These are phyloP conservation scores for Hymenochirus boettgeri DNA, from an alignment of 2,113 vertebrate genomes.

Conservation along the genomic window DNA sequence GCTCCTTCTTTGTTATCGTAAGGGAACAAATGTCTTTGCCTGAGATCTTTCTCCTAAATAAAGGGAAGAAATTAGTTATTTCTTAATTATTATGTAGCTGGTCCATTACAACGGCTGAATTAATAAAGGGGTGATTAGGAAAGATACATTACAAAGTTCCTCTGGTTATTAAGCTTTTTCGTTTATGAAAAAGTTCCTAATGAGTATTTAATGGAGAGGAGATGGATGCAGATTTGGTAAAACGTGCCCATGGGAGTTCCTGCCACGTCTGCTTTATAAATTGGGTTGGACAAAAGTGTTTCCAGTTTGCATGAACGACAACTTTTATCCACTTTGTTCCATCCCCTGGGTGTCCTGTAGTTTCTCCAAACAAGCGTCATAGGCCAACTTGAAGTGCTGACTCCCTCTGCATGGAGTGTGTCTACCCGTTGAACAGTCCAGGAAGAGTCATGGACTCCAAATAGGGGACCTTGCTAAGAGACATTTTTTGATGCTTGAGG, in stretches of 20 bases:
- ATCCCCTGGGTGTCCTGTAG: too few relatives aligned
- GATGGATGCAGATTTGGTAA: constrained; percentile 14
- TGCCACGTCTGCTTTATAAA: too few relatives aligned
- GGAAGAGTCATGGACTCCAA: too few relatives aligned
- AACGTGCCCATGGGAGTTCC: neutral
- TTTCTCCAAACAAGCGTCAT: too few relatives aligned
- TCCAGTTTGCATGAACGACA: too few relatives aligned
- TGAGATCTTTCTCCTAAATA: constrained; percentile 43
- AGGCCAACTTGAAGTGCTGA: too few relatives aligned
- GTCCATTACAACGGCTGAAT: constrained; percentile 46
- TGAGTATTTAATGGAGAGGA: constrained; percentile 14
- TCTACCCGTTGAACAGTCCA: too few relatives aligned
- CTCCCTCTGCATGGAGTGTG: too few relatives aligned
- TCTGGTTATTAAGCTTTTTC: constrained; percentile 47
- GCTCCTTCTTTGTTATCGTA: constrained; percentile 48
- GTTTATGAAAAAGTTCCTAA: constrained; percentile 46
- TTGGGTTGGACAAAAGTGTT: too few relatives aligned
- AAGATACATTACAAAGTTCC: constrained; percentile 56
- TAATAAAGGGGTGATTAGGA: constrained; percentile 53
- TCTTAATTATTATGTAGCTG: constrained; percentile 54
- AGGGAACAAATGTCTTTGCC: constrained; percentile 51
- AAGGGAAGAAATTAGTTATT: constrained; percentile 48
- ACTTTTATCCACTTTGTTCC: too few relatives aligned
- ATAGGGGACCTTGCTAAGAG: too few relatives aligned
- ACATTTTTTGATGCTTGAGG: too few relatives aligned